A percentile compares a stretch with the other conserved stretches of the same genome.
These are phyloP conservation scores for Xylota sylvarum DNA, from an alignment of 2,888 invertebrate species.

Conservation along the genomic window DNA sequence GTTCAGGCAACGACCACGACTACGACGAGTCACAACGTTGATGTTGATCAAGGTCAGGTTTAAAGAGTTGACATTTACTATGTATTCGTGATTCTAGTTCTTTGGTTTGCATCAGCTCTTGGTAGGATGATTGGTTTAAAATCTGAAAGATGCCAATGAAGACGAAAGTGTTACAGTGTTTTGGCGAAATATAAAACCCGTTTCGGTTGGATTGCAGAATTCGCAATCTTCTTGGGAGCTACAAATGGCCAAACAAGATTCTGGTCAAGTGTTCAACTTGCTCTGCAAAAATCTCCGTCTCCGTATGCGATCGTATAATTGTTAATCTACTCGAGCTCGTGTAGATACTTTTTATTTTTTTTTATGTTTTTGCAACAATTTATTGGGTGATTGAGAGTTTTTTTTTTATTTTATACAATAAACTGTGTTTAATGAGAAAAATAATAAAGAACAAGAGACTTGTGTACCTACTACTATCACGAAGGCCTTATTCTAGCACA, in stretches of 20 bases:
- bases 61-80: slow-evolving; percentile 67
- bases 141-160: slow-evolving; percentile 16
- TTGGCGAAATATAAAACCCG: slow-evolving; percentile 17
- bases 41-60: slow-evolving; percentile 69
- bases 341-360: background rate
- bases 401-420: background rate
- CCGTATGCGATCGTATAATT: background rate
- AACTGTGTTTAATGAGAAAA: background rate
- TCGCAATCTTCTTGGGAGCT: slow-evolving; percentile 2
- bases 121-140: slow-evolving; percentile 18
- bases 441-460: background rate
- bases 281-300: background rate
- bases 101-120: slow-evolving; percentile 11
- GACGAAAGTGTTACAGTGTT: slow-evolving; percentile 26
- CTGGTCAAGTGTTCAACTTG: background rate
- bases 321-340: background rate
- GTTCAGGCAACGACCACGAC: slow-evolving; percentile 14
- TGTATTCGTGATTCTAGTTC: slow-evolving; percentile 23
- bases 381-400: background rate
- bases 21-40: slow-evolving; percentile 1
- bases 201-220: slow-evolving; percentile 1
- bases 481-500: background rate
- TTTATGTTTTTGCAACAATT: background rate
- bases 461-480: background rate
- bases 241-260: slow-evolving; percentile 21